Conservation (phyloP, 2,888 invertebrate species). For the Apamea monoglypha region DNA sequence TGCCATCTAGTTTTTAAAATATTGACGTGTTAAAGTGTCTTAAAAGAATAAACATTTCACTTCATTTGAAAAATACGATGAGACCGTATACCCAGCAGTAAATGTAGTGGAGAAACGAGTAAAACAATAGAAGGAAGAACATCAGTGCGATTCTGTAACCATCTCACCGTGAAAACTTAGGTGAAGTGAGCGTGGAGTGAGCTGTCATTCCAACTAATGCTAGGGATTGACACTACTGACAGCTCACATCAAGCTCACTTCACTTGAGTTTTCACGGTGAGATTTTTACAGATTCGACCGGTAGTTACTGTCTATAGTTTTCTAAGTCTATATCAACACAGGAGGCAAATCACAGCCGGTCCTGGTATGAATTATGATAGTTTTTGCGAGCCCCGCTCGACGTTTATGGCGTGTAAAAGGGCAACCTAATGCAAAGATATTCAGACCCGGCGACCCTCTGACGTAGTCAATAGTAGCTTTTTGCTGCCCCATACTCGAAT, state of each 20-base stretch:
- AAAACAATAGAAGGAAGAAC: not conserved
- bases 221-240: no score
- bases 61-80: not conserved
- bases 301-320: constrained; percentile 32
- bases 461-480: constrained; percentile 66
- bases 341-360: constrained; percentile 75
- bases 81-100: no score
- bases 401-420: constrained; percentile 77
- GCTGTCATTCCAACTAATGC: no score
- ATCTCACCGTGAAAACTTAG: no score
- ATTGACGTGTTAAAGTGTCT: no score
- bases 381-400: constrained; percentile 76
- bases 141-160: no score
- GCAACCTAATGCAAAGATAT: constrained; percentile 67
- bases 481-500: constrained; percentile 57
- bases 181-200: no score
- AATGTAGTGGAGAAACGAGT: not conserved
- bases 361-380: constrained; percentile 80
- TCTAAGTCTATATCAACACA: constrained; percentile 52
- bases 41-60: not conserved
- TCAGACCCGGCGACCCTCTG: constrained; percentile 65
- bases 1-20: not conserved
- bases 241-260: no score
- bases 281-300: no score
- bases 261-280: no score